Evolutionary conservation across 1,140 invertebrate genomes (phyloP).

Genomic region (Sogatella furcifera): DNA sequence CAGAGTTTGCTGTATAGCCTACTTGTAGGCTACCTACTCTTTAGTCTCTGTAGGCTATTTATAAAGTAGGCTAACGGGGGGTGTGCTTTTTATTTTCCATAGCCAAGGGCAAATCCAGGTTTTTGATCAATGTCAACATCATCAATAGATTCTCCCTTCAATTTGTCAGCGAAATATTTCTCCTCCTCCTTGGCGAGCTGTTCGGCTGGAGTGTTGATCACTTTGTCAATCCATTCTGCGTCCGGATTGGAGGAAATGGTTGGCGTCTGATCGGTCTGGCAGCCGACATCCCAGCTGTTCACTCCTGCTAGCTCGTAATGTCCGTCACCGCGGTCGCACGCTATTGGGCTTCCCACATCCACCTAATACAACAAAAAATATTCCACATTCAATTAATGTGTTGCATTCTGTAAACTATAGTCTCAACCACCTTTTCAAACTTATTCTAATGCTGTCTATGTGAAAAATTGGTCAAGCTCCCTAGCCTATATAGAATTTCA

Average conservation of each 20-base stretch:
- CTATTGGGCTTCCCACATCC: constrained; percentile 64
- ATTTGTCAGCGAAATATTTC: constrained; percentile 7
- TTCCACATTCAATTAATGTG: not conserved
- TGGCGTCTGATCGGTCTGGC: constrained; percentile 22
- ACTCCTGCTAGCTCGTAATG: constrained; percentile 58
- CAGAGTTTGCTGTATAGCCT: too few species aligned
- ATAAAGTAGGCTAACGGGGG: too few species aligned
- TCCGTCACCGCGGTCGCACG: constrained; percentile 56
- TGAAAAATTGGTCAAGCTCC: too few species aligned
- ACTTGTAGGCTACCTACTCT: too few species aligned
- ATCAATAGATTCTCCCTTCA: constrained; percentile 5
- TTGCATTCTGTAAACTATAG: not conserved
- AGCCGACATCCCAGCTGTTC: constrained; percentile 60
- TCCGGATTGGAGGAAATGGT: constrained; percentile 33
- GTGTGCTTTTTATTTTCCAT: constrained; percentile 16
- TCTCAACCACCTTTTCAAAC: too few species aligned
- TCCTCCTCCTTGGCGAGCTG: constrained; percentile 11
- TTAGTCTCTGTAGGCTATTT: too few species aligned
- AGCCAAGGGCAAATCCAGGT: constrained; percentile 23
- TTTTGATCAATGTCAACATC: constrained; percentile 18
- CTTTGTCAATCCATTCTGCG: constrained; percentile 30
- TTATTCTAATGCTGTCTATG: too few species aligned
- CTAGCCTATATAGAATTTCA: too few species aligned
- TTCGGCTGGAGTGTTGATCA: constrained; percentile 18
- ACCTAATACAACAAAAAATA: constrained; percentile 31